These are phyloP conservation scores for Shargacucullia verbasci DNA, from an alignment of 2,888 invertebrate genomes.

Conservation along the genomic window DNA sequence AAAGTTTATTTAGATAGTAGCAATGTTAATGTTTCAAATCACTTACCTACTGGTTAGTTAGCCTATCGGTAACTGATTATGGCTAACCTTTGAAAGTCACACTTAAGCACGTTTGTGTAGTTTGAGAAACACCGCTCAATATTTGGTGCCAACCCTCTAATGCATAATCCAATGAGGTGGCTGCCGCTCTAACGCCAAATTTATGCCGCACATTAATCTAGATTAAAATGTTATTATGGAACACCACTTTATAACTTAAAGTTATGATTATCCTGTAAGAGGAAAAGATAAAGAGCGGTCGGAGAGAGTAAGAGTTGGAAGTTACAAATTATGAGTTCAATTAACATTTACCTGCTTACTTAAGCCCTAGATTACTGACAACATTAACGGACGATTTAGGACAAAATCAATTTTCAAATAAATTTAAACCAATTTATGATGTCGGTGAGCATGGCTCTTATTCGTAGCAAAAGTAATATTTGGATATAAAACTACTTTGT, in stretches of 20 bases:
- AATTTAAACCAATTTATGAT: too few species aligned
- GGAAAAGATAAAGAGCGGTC: neutral
- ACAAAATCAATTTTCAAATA: too few species aligned
- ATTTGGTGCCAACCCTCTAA: conserved; percentile 62
- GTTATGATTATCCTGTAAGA: conserved; percentile 14
- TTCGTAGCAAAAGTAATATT: conserved; percentile 1
- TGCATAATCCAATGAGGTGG: conserved; percentile 72
- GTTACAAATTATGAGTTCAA: too few species aligned
- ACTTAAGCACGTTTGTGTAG: neutral
- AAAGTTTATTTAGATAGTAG: conserved; percentile 52
- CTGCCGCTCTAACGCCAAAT: conserved; percentile 64
- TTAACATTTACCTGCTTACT: too few species aligned
- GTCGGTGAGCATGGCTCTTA: neutral
- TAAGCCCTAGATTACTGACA: too few species aligned
- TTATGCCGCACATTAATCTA: conserved; percentile 62
- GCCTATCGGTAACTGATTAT: neutral
- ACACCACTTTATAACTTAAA: conserved; percentile 17
- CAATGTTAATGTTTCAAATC: conserved; percentile 36
- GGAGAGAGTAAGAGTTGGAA: too few species aligned
- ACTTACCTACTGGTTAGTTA: conserved; percentile 28
- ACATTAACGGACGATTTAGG: too few species aligned
- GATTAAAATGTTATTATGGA: conserved; percentile 34
- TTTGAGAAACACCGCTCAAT: conserved; percentile 40
- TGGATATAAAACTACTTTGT: neutral
- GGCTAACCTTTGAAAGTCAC: neutral